Percentiles rank a stretch among this genome's conserved stretches.
These are phyloP conservation scores for Nymphicus hollandicus DNA, from an alignment of 2,113 vertebrate species.

Conservation along the genomic window DNA sequence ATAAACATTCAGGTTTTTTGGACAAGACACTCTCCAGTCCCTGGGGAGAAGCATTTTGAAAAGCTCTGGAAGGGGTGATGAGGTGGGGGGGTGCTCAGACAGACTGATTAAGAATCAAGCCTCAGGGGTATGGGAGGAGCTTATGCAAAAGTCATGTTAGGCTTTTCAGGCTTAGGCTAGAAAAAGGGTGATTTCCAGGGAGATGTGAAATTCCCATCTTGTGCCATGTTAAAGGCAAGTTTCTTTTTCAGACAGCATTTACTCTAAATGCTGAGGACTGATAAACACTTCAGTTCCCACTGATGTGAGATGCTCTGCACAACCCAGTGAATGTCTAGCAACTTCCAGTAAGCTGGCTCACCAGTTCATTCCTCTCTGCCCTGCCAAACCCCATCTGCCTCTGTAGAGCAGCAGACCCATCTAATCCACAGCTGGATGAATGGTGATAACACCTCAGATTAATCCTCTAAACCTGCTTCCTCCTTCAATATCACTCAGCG, in stretches of 20 bases:
- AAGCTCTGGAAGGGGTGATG: not conserved
- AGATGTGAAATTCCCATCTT: not conserved
- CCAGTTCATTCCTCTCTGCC: not conserved
- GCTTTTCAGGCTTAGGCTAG: not conserved
- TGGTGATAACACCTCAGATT: not conserved
- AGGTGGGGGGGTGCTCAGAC: not conserved
- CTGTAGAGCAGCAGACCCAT: not conserved
- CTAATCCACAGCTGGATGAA: not conserved
- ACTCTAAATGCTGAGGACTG: not conserved
- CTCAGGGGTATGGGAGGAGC: not conserved
- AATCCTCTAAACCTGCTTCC: not conserved
- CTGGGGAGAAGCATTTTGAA: not conserved
- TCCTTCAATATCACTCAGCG: not conserved
- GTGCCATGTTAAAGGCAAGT: not conserved
- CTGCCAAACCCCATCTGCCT: not conserved
- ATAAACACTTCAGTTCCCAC: not conserved
- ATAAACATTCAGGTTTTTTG: constrained; percentile 31
- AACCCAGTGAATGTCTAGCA: not conserved
- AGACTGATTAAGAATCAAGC: not conserved
- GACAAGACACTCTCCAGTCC: constrained; percentile 21
- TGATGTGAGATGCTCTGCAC: not conserved
- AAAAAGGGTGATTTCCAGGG: not conserved
- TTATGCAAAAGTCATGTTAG: not conserved
- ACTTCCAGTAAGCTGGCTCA: not conserved
- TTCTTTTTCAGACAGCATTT: not conserved